phyloP scores from a whole-genome alignment of 2,113 vertebrate genomes.

The Phodopus roborovskii region DNA sequence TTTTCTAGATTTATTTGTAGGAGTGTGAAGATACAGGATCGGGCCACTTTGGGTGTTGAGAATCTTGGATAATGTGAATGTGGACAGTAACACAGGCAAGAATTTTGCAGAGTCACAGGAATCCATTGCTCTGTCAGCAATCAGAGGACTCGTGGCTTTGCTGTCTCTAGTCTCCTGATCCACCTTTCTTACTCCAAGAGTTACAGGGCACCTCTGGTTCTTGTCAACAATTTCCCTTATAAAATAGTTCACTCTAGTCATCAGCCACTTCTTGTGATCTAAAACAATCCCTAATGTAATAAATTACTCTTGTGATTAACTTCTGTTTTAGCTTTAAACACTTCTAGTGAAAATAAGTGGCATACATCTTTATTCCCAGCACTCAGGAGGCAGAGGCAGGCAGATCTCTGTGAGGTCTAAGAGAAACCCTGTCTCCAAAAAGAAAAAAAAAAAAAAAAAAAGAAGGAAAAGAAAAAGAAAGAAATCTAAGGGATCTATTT shows the following conservation, averaged over 20 bases:
- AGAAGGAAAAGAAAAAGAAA: background rate
- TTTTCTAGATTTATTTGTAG: background rate
- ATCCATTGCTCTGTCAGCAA: background rate
- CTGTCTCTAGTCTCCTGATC: background rate
- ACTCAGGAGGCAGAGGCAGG: too few relatives aligned
- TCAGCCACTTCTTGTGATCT: background rate
- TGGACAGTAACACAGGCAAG: background rate
- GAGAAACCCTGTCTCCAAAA: too few relatives aligned
- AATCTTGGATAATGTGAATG: background rate
- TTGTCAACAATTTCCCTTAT: background rate
- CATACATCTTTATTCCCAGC: too few relatives aligned
- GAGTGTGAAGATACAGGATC: background rate
- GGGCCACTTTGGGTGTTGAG: background rate
- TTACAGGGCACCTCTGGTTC: background rate
- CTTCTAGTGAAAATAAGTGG: background rate
- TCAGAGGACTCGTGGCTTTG: background rate
- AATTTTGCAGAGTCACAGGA: background rate
- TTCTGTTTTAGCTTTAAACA: constrained; percentile 5
- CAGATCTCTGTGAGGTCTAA: too few relatives aligned
- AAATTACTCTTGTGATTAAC: background rate
- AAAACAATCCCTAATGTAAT: background rate
- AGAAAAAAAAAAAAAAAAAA: too few relatives aligned
- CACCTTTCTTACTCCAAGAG: background rate
- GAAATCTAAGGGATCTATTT: background rate
- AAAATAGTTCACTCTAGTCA: background rate